Conservation (phyloP, 2,888 invertebrate species). For the Sphaerophoria rueppellii region DNA sequence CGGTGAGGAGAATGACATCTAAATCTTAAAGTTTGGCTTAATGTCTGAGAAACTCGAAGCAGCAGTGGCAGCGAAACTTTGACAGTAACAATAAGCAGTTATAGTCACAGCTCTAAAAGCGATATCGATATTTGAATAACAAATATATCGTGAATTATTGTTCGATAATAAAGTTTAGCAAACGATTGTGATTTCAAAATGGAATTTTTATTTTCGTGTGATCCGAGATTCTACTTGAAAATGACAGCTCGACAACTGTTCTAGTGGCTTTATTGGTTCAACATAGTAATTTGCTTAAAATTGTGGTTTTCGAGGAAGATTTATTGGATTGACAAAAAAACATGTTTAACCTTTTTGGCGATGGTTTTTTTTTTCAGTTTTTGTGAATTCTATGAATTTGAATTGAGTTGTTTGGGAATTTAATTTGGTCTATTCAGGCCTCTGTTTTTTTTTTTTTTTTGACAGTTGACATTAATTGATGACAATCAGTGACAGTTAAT, state of each 20-base stretch:
- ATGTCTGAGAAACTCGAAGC: slow-evolving; percentile 16
- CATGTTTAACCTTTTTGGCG: slow-evolving; percentile 31
- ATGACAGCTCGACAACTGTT: slow-evolving; percentile 24
- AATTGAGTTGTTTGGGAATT: slow-evolving; percentile 10
- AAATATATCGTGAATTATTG: slow-evolving; percentile 59
- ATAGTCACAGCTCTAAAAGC: slow-evolving; percentile 18
- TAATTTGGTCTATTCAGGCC: slow-evolving; percentile 3
- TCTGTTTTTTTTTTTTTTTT: slow-evolving; percentile 15
- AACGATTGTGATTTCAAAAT: slow-evolving; percentile 7
- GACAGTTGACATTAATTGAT: slow-evolving; percentile 24
- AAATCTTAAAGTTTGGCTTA: slow-evolving; percentile 42
- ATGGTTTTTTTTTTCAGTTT: background rate
- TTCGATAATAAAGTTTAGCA: slow-evolving; percentile 5
- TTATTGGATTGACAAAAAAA: slow-evolving; percentile 35
- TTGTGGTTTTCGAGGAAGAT: slow-evolving; percentile 50
- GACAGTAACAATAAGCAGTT: slow-evolving; percentile 31
- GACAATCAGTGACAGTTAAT: slow-evolving; percentile 29
- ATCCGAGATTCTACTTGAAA: slow-evolving; percentile 9
- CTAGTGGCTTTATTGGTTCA: slow-evolving; percentile 53
- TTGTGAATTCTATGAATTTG: background rate
- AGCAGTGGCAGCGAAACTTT: background rate
- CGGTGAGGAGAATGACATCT: background rate
- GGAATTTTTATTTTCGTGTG: background rate
- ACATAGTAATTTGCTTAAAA: slow-evolving; percentile 60
- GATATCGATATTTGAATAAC: slow-evolving; percentile 42